Evolutionary conservation across 2,888 invertebrate genomes (phyloP).

Genomic region (Odontomyia ornata): DNA sequence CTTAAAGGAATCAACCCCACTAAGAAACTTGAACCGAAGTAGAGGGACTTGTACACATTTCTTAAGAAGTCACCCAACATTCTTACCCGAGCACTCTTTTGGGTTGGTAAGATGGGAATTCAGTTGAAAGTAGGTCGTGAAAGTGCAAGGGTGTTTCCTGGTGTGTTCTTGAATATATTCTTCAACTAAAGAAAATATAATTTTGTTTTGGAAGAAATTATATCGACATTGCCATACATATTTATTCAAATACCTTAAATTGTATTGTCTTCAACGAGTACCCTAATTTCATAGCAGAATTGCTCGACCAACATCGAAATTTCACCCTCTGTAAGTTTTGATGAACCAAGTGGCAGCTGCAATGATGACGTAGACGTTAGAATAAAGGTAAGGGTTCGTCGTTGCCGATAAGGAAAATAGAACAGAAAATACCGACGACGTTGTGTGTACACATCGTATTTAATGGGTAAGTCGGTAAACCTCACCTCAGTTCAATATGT

Average conservation of each 20-base stretch:
- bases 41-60: constrained; percentile 4
- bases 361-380: constrained; percentile 37
- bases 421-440: constrained; percentile 23
- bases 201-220: neutral
- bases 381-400: constrained; percentile 43
- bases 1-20: constrained; percentile 31
- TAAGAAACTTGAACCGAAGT: constrained; percentile 17
- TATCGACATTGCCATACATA: neutral
- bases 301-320: neutral
- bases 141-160: neutral
- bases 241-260: neutral
- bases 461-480: constrained; percentile 31
- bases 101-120: neutral
- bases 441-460: constrained; percentile 23
- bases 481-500: constrained; percentile 28
- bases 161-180: neutral
- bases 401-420: constrained; percentile 38
- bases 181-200: neutral
- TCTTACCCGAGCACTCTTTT: neutral
- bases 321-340: constrained; percentile 16
- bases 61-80: constrained; percentile 19
- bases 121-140: neutral
- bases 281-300: neutral
- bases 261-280: neutral
- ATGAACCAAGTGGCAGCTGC: constrained; percentile 46